Evolutionary conservation across 2,888 invertebrate species (phyloP).

Genomic region (Caenorhabditis auriculariae): DNA sequence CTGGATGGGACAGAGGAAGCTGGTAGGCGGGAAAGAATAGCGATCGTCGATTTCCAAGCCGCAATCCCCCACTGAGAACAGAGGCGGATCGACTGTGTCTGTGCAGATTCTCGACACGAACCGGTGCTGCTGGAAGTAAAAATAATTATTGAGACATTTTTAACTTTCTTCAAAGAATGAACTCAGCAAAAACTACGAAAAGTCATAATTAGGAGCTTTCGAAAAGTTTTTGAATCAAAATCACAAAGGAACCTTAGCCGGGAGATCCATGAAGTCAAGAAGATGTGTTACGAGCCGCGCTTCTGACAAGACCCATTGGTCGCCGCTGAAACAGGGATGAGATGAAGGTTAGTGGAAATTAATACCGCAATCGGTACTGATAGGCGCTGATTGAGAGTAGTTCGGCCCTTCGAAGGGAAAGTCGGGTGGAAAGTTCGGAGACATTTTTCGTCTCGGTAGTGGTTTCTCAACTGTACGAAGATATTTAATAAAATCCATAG

Average conservation of each 20-base stretch:
- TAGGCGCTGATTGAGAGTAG: too few species aligned
- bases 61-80: slow-evolving; percentile 11
- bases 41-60: slow-evolving; percentile 14
- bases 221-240: background rate
- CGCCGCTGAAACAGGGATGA: background rate
- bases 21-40: slow-evolving; percentile 17
- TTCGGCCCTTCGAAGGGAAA: too few species aligned
- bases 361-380: too few species aligned
- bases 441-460: too few species aligned
- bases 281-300: slow-evolving; percentile 8
- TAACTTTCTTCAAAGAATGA: background rate
- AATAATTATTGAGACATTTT: background rate
- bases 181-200: background rate
- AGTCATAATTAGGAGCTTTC: background rate
- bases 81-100: slow-evolving; percentile 11
- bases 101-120: too few species aligned
- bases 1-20: slow-evolving; percentile 12
- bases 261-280: slow-evolving; percentile 16
- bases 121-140: slow-evolving; percentile 16
- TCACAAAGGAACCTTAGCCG: too few species aligned
- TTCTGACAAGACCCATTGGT: background rate
- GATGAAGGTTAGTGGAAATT: too few species aligned
- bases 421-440: too few species aligned
- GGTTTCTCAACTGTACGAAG: background rate
- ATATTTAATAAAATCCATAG: too few species aligned